Evolutionary conservation across 2,888 invertebrate genomes (phyloP), one percentile per base, ranked within the genome.

Genomic region (Thyatira batis): DNA sequence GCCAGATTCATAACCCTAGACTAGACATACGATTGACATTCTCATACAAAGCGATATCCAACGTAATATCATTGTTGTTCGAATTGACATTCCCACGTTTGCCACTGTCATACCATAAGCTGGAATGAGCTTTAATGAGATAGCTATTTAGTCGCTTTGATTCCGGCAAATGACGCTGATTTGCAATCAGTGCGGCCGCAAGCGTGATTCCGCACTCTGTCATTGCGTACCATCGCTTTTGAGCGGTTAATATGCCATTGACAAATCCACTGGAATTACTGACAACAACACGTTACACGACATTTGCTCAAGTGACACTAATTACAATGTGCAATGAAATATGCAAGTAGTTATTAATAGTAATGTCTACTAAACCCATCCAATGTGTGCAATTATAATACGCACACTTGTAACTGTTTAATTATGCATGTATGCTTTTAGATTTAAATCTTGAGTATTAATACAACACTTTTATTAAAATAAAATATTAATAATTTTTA

Each of bases 171-270:
- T 67, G 63, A 68, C 57, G 63, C 60, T 64, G 61, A 73, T 65
- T 72, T 60, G 72, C 74, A 78, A 81, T 78, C 71, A 73, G 61
- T 55, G 69, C 66, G 62, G 61, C 66, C 65, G 58, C 60, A 58
- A 69, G 74, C 77, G 76, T 79, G 67, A 75, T 74, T 80, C 74
- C 74, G 67, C 57, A 54, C 51, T 61, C 64, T 53, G 53, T 53
- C 65, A 63, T 74, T 73, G 69, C 69, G 57, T 65, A 58, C 60
- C 70, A 39, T 39, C 27, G 20, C 48, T 48, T 70, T 68, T 70
- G 68, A 61, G 61, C 65, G 62, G 61, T 60, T 65, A 72, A 66
- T 71, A 65, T 54, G 57, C 68, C 65, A 66, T 70, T 76, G 75
- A 69, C 78, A 74, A 74, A 77, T 70, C 69, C 48, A 57, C 39